Evolutionary conservation across 1,140 invertebrate species (phyloP), one percentile per base, ranked within the genome.

Genomic region (Holotrichia oblita): DNA sequence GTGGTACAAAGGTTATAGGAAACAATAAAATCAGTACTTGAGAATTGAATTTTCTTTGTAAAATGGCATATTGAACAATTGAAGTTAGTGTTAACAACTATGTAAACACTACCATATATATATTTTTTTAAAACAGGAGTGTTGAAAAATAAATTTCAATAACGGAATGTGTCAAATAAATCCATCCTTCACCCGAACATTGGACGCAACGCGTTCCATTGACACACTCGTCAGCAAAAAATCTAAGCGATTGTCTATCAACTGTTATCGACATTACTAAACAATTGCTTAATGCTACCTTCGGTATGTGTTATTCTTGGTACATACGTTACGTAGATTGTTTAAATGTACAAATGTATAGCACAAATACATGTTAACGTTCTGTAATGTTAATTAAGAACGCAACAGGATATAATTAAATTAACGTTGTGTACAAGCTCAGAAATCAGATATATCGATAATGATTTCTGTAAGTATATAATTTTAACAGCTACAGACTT

Each of bases 181-280:
- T 17, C 17, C 48, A 55, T 17, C 17, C n/a, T 6, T 55, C 48
- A 17, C 2, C n/a, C 14, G 48, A 6, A 17, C 14, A 55, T 55
- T 55, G 27, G 27, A 34, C n/a, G 14, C 48, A 55, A 55, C 48
- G 7, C 6, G 17, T 55, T 17, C 48, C 6, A 55, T 55, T 6
- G 48, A 55, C 2, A 55, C 3, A 17, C 17, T 6, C n/a, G 48
- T 55, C 48, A 55, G 3, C 7, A 55, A 55, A 34, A 4, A 55
- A 55, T 55, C 17, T 3, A 14, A 55, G 6, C 48, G n/a, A 55
- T 14, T 55, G 48, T 17, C 14, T 55, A 55, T 55, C 48, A 55
- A 55, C 48, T 55, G 48, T 17, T n/a, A 55, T 55, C 48, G 48
- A 55, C 48, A 17, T 55, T 55, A 55, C n/a, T 55, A 55, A 55